phyloP scores from a whole-genome alignment of 2,888 invertebrate species.

The Athalia circularis region DNA sequence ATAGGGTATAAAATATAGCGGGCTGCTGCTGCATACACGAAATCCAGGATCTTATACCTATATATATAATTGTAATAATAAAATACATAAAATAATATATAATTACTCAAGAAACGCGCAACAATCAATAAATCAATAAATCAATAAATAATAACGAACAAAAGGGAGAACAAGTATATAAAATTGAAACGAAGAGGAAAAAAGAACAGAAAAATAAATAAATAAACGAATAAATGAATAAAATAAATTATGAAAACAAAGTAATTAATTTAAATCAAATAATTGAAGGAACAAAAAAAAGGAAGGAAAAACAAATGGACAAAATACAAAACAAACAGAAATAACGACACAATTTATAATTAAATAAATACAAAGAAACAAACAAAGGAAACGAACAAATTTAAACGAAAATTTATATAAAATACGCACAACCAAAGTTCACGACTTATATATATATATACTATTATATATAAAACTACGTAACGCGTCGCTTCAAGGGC shows the following conservation, averaged over 20 bases:
- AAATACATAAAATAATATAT: background rate
- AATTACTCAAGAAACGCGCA: conserved; percentile 38
- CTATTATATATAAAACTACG: background rate
- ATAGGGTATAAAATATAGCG: conserved; percentile 1
- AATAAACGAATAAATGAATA: background rate
- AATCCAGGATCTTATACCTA: conserved; percentile 6
- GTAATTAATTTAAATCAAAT: background rate
- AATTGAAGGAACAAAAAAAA: background rate
- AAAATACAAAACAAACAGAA: conserved; percentile 41
- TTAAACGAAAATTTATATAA: conserved; percentile 33
- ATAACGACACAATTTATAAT: conserved; percentile 35
- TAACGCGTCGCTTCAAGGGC: background rate
- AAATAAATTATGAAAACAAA: background rate
- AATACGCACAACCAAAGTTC: conserved; percentile 39
- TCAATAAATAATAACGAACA: conserved; percentile 34
- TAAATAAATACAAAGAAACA: conserved; percentile 44
- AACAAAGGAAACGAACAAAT: conserved; percentile 45
- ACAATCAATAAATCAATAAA: conserved; percentile 43
- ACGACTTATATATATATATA: conserved; percentile 5
- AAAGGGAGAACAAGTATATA: conserved; percentile 48
- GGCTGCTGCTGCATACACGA: conserved; percentile 2
- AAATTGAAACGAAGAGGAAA: background rate
- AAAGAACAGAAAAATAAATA: background rate
- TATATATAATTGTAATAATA: conserved; percentile 20
- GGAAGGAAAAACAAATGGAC: conserved; percentile 37